Evolutionary conservation across 2,113 vertebrate genomes (phyloP).

Genomic region (Acanthisitta chloris): DNA sequence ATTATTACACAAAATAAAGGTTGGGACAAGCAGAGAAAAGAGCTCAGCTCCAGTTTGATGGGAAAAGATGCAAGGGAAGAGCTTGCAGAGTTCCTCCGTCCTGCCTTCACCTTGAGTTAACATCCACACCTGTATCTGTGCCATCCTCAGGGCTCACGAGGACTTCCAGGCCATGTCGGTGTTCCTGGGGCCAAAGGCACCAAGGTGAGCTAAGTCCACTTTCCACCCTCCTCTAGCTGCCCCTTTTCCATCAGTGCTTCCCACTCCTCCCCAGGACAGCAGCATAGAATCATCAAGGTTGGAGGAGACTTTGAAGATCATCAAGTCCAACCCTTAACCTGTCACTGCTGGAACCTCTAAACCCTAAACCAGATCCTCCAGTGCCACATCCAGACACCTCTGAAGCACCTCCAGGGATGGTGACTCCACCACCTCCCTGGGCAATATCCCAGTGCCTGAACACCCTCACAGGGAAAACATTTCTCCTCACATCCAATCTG

Average conservation of each 20-base stretch:
- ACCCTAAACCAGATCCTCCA: too few species aligned
- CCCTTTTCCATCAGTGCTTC: neutral
- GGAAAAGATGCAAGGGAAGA: neutral
- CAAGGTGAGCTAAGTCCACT: conserved; percentile 69
- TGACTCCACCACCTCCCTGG: too few species aligned
- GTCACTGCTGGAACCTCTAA: too few species aligned
- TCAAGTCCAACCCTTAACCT: too few species aligned
- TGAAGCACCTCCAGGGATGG: too few species aligned
- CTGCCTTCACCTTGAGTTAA: neutral
- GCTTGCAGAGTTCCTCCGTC: neutral
- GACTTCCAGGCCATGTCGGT: conserved; percentile 77
- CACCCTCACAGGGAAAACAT: too few species aligned
- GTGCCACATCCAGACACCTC: too few species aligned
- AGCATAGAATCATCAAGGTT: neutral
- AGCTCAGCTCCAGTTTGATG: neutral
- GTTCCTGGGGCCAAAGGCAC: conserved; percentile 71
- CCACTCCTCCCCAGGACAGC: neutral
- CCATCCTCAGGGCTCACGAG: conserved; percentile 76
- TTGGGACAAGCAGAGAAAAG: neutral
- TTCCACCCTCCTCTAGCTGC: neutral
- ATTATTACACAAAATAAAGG: neutral
- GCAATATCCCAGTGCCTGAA: too few species aligned
- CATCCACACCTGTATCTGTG: neutral
- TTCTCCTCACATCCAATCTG: too few species aligned
- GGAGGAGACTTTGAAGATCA: too few species aligned